These are phyloP conservation scores for Halictus ligatus DNA, from an alignment of 2,888 invertebrate genomes.

Conservation along the genomic window DNA sequence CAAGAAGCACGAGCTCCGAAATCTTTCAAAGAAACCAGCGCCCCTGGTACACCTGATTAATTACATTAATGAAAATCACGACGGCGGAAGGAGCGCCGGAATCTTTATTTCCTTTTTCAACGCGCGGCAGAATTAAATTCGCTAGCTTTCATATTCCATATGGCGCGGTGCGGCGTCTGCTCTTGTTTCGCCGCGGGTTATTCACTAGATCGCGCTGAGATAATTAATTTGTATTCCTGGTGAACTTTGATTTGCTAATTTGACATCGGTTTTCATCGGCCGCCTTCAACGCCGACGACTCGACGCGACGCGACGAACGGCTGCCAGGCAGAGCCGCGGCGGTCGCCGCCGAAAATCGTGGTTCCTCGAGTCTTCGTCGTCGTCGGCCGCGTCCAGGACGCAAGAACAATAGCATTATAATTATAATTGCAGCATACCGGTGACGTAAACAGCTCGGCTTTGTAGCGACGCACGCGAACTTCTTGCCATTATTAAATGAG, in stretches of 20 bases:
- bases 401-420: conserved; percentile 75
- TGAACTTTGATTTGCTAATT: conserved; percentile 78
- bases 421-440: conserved; percentile 73
- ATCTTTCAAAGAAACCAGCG: background rate
- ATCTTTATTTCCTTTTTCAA: conserved; percentile 64
- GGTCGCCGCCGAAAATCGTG: conserved; percentile 23
- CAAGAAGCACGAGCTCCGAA: background rate
- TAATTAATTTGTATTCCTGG: conserved; percentile 61
- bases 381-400: conserved; percentile 30
- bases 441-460: conserved; percentile 70
- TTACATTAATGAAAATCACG: conserved; percentile 46
- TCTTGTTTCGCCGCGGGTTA: conserved; percentile 65
- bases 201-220: conserved; percentile 71
- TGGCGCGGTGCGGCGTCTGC: background rate
- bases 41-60: conserved; percentile 19
- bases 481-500: conserved; percentile 73
- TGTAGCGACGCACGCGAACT: conserved; percentile 60
- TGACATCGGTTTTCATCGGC: conserved; percentile 64
- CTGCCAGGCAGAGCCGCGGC: background rate
- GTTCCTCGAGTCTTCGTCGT: conserved; percentile 20
- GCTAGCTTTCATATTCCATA: conserved; percentile 29
- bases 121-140: conserved; percentile 56
- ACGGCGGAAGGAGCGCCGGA: background rate
- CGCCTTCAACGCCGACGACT: conserved; percentile 9
- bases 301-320: background rate